These are phyloP conservation scores for Spicauda simplicius DNA, from an alignment of 2,888 invertebrate species.

Conservation along the genomic window DNA sequence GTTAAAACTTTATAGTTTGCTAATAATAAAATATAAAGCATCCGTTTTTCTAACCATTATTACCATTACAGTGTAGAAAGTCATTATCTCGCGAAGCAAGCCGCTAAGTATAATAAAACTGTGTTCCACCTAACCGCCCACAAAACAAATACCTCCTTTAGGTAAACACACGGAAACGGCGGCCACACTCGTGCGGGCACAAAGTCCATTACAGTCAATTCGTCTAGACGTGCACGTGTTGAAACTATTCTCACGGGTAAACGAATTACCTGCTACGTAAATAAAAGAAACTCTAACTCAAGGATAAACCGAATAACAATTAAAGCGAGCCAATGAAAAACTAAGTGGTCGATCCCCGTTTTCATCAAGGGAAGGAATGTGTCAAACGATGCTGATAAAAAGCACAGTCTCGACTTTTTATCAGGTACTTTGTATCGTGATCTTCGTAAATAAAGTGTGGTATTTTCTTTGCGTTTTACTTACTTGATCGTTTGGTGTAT, in stretches of 20 bases:
- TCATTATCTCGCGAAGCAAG: slow-evolving; percentile 4
- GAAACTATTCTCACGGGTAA: slow-evolving; percentile 80
- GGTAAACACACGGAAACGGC: slow-evolving; percentile 55
- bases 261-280: slow-evolving; percentile 77
- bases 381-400: slow-evolving; percentile 2
- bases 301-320: slow-evolving; percentile 70
- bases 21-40: neutral
- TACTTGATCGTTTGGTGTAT: neutral
- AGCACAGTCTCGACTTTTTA: neutral
- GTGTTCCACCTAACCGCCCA: slow-evolving; percentile 30
- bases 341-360: neutral
- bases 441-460: too few species aligned
- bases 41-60: neutral
- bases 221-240: slow-evolving; percentile 77
- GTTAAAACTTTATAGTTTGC: too few species aligned
- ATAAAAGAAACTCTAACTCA: slow-evolving; percentile 65
- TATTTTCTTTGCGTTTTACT: neutral
- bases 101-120: slow-evolving; percentile 22
- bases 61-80: neutral
- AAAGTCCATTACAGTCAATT: slow-evolving; percentile 80
- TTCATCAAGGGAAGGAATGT: neutral
- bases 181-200: slow-evolving; percentile 60
- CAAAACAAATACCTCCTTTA: slow-evolving; percentile 55
- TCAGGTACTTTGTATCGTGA: neutral
- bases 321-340: slow-evolving; percentile 50